Evolutionary conservation across 2,113 vertebrate species (phyloP).

Genomic region (Aptenodytes forsteri): DNA sequence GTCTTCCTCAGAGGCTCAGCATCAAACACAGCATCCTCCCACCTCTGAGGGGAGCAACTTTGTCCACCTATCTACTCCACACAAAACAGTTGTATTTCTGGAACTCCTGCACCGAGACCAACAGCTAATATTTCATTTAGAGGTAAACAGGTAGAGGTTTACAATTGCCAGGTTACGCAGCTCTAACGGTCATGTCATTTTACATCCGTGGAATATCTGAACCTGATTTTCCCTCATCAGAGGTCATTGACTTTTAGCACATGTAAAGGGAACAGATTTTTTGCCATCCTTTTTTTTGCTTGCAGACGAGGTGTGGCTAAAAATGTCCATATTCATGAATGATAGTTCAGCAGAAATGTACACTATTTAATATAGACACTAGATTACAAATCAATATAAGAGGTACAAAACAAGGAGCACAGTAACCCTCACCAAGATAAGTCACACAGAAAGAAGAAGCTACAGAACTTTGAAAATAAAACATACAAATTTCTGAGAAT

Average conservation of each 20-base stretch:
- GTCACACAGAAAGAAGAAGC: neutral
- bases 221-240: neutral
- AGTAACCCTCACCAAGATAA: neutral
- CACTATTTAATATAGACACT: constrained; percentile 17
- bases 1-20: neutral
- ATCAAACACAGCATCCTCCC: neutral
- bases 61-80: neutral
- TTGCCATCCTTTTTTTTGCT: neutral
- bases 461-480: neutral
- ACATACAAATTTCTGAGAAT: constrained; percentile 13
- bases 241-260: neutral
- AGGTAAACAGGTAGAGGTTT: neutral
- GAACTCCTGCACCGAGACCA: neutral
- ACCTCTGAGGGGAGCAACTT: neutral
- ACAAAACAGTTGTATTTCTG: neutral
- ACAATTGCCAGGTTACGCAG: neutral
- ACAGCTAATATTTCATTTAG: neutral
- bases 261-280: neutral
- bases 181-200: neutral
- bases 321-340: neutral
- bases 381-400: constrained; percentile 19
- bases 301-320: neutral
- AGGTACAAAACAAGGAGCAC: constrained; percentile 21
- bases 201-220: neutral
- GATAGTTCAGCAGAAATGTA: constrained; percentile 24